phyloP scores from a whole-genome alignment of 2,113 vertebrate species.

The Dicentrarchus labrax region DNA sequence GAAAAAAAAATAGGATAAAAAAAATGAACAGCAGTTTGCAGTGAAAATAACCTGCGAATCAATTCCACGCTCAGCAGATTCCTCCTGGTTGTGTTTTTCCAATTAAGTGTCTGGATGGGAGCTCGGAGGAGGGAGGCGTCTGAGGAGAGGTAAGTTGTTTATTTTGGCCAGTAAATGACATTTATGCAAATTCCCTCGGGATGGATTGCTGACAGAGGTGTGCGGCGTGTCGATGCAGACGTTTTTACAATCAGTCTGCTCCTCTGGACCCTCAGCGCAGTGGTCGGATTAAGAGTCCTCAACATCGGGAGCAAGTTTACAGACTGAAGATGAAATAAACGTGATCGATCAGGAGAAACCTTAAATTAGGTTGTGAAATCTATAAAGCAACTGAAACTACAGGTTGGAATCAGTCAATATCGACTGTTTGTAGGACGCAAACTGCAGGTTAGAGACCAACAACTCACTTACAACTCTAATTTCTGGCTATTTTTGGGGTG shows the following conservation, averaged over 20 bases:
- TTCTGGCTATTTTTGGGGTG: no score
- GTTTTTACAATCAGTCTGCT: constrained; percentile 22
- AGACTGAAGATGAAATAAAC: background rate
- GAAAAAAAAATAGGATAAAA: background rate
- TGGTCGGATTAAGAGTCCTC: constrained; percentile 27
- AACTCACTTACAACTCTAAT: no score
- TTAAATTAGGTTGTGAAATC: no score
- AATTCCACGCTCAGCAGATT: constrained; percentile 72
- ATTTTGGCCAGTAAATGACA: constrained; percentile 75
- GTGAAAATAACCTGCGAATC: constrained; percentile 71
- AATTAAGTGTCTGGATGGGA: constrained; percentile 62
- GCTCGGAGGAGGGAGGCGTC: background rate
- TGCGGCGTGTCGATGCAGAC: constrained; percentile 22
- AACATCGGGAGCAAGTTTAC: background rate
- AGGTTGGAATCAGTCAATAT: no score
- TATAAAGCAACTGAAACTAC: no score
- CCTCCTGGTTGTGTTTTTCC: constrained; percentile 66
- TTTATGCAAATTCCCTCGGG: constrained; percentile 73
- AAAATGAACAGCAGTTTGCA: constrained; percentile 48
- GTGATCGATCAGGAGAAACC: background rate
- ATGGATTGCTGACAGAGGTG: constrained; percentile 54
- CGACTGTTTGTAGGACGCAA: no score
- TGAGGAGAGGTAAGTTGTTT: constrained; percentile 45
- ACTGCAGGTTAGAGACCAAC: no score
- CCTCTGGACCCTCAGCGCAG: background rate